Conservation (phyloP, 2,113 vertebrate species). For the Anarrhichthys ocellatus region DNA sequence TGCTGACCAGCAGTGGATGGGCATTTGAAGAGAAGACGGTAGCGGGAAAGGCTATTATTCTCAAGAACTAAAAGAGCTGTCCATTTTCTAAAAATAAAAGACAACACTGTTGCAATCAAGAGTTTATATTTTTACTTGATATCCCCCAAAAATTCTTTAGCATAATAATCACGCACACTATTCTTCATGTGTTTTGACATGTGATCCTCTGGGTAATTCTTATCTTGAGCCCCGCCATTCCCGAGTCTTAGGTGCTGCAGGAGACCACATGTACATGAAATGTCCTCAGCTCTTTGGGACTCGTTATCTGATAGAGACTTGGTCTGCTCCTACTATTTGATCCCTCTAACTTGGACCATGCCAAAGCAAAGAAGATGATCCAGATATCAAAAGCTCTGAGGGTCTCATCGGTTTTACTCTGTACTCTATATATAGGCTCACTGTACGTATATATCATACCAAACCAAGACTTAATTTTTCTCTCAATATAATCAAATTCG, state of each 20-base stretch:
- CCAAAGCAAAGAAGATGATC: slow-evolving; percentile 46
- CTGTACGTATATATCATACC: background rate
- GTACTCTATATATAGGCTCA: slow-evolving; percentile 2
- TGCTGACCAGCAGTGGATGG: slow-evolving; percentile 27
- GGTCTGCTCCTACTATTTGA: slow-evolving; percentile 47
- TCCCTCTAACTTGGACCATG: slow-evolving; percentile 43
- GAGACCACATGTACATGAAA: slow-evolving; percentile 20
- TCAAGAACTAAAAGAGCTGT: background rate
- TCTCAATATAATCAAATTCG: background rate
- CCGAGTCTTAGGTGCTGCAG: slow-evolving; percentile 42
- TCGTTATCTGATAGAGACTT: slow-evolving; percentile 69
- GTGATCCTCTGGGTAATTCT: slow-evolving; percentile 22
- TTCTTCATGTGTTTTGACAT: slow-evolving; percentile 1
- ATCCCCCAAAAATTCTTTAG: background rate
- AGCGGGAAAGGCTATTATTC: background rate
- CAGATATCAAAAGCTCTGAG: slow-evolving; percentile 38
- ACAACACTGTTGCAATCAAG: background rate
- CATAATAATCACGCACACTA: background rate
- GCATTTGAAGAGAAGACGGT: slow-evolving; percentile 22
- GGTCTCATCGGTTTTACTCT: slow-evolving; percentile 17
- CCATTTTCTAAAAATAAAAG: slow-evolving; percentile 3
- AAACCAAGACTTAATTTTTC: slow-evolving; percentile 8
- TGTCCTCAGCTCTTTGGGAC: slow-evolving; percentile 21
- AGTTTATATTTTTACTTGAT: background rate
- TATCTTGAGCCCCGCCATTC: slow-evolving; percentile 34